A percentile compares a stretch with the other conserved stretches of the same genome.
phyloP scores from a whole-genome alignment of 1,140 invertebrate genomes.

The Drosophila asahinai region DNA sequence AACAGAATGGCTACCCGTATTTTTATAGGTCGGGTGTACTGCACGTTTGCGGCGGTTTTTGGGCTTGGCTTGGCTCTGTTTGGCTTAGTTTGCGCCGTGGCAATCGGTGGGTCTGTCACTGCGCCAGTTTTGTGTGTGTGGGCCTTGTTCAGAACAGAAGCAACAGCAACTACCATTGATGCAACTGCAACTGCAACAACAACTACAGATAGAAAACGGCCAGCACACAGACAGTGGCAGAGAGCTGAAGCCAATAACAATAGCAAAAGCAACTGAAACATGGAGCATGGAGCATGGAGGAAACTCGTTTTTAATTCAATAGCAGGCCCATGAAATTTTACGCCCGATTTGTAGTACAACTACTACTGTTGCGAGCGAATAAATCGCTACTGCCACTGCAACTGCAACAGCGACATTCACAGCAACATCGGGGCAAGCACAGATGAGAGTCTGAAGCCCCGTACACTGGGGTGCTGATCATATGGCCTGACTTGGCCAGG shows the following conservation, averaged over 20 bases:
- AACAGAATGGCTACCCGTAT: background rate
- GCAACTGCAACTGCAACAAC: conserved; percentile 21
- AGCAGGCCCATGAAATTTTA: conserved; percentile 84
- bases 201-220: conserved; percentile 26
- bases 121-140: conserved; percentile 4
- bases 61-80: conserved; percentile 60
- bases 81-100: conserved; percentile 23
- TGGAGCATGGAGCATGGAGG: conserved; percentile 33
- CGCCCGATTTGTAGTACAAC: conserved; percentile 84
- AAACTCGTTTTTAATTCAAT: conserved; percentile 84
- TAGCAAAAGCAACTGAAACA: conserved; percentile 30
- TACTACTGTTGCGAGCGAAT: conserved; percentile 73
- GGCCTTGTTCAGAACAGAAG: conserved; percentile 5
- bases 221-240: conserved; percentile 3
- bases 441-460: conserved; percentile 15
- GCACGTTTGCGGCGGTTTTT: conserved; percentile 60
- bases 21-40: conserved; percentile 58
- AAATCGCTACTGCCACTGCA: conserved; percentile 41
- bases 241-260: conserved; percentile 54
- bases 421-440: conserved; percentile 1
- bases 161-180: conserved; percentile 32
- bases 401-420: conserved; percentile 10
- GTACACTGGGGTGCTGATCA: conserved; percentile 37
- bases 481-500: conserved; percentile 34
- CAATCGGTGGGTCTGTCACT: conserved; percentile 10